Conservation (phyloP, 2,888 invertebrate genomes). For the Pristionchus mayeri region DNA sequence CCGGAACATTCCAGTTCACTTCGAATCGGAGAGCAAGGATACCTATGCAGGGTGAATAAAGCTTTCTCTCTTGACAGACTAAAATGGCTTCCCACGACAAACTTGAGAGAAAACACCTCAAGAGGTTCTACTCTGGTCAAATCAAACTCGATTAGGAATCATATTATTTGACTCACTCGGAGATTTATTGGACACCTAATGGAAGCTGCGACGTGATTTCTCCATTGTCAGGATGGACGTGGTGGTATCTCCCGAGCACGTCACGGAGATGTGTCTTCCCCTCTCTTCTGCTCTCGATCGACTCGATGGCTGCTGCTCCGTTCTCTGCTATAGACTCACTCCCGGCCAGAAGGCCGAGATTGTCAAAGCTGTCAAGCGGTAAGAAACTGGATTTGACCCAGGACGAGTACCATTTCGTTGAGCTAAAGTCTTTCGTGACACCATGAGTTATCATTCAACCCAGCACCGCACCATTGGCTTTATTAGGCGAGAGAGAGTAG, state of each 20-base stretch:
- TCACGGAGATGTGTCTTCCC: background rate
- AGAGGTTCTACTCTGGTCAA: too few species aligned
- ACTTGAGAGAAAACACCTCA: too few species aligned
- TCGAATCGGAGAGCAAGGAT: background rate
- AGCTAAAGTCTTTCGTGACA: too few species aligned
- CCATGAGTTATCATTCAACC: too few species aligned
- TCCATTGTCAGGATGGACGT: conserved; percentile 27
- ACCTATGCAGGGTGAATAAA: background rate
- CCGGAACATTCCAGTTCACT: conserved; percentile 55
- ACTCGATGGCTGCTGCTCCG: conserved; percentile 82
- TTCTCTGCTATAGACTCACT: conserved; percentile 92
- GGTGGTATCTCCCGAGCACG: background rate
- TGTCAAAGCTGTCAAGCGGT: conserved; percentile 91
- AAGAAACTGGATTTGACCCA: background rate
- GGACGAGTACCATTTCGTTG: background rate
- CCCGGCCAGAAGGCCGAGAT: conserved; percentile 84
- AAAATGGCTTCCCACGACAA: too few species aligned
- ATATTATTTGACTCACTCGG: too few species aligned
- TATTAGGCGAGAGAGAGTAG: too few species aligned
- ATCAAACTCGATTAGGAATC: too few species aligned
- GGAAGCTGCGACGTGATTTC: background rate
- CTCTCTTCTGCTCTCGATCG: conserved; percentile 13
- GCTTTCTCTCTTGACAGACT: too few species aligned
- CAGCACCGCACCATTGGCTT: too few species aligned
- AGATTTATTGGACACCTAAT: too few species aligned